phyloP scores from a whole-genome alignment of 2,113 vertebrate genomes.

The Tupaia chinensis region DNA sequence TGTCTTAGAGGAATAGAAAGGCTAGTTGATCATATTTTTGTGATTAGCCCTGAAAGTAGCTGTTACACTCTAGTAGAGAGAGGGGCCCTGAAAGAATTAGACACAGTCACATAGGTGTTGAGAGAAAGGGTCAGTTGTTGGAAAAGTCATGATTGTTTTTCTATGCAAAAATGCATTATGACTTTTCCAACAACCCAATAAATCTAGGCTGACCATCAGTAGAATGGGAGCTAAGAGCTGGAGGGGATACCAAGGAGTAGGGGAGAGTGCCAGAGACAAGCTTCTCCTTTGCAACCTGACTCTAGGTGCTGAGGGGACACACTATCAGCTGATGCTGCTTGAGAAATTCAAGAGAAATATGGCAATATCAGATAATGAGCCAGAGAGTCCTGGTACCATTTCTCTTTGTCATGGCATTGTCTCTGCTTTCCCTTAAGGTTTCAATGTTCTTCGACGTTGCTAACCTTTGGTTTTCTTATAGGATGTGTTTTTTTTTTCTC shows the following conservation, averaged over 20 bases:
- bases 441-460: background rate
- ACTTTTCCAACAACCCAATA: background rate
- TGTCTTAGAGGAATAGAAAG: background rate
- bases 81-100: background rate
- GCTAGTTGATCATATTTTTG: background rate
- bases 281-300: background rate
- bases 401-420: background rate
- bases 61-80: background rate
- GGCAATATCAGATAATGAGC: background rate
- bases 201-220: background rate
- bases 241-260: no score
- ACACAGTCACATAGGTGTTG: rapidly evolving
- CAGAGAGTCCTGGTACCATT: background rate
- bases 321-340: background rate
- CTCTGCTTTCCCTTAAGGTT: background rate
- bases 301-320: no score
- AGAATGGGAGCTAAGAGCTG: background rate
- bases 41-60: background rate
- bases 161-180: no score
- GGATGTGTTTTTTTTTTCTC: constrained; percentile 25
- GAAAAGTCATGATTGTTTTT: no score
- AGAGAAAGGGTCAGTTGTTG: background rate
- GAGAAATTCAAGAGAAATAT: background rate
- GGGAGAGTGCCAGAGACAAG: background rate
- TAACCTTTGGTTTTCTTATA: background rate